Conservation (phyloP, 2,888 invertebrate genomes). For the Drosophila anceps region DNA sequence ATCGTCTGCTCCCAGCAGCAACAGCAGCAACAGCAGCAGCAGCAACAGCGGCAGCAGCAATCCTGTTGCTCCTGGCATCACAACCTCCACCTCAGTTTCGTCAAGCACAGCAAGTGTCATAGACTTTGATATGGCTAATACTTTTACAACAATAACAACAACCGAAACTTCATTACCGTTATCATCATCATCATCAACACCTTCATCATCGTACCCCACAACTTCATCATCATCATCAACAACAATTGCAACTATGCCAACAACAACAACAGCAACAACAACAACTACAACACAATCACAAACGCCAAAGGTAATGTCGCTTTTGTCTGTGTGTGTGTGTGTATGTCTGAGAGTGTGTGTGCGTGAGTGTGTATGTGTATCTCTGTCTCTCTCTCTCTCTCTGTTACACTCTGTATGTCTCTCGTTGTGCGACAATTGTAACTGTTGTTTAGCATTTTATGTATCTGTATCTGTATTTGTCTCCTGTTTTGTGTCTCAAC, state of each 20-base stretch:
- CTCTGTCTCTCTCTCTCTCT: slow-evolving; percentile 18
- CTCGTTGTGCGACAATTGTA: slow-evolving; percentile 59
- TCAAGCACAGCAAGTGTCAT: slow-evolving; percentile 42
- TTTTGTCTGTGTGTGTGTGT: slow-evolving; percentile 49
- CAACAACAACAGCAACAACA: slow-evolving; percentile 54
- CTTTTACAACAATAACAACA: slow-evolving; percentile 58
- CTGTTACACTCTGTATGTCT: slow-evolving; percentile 27
- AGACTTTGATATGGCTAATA: slow-evolving; percentile 58
- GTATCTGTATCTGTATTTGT: slow-evolving; percentile 29
- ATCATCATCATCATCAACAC: slow-evolving; percentile 26
- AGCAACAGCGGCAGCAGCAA: slow-evolving; percentile 33
- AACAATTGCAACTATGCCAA: slow-evolving; percentile 62
- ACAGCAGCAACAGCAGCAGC: slow-evolving; percentile 25
- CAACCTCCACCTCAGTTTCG: slow-evolving; percentile 8
- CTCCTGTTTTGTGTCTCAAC: slow-evolving; percentile 13
- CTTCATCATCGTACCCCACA: slow-evolving; percentile 17
- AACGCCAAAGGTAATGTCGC: slow-evolving; percentile 79
- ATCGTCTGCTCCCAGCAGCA: slow-evolving; percentile 31
- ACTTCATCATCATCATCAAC: slow-evolving; percentile 22
- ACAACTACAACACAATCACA: slow-evolving; percentile 73
- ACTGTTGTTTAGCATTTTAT: slow-evolving; percentile 52
- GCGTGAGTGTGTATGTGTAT: slow-evolving; percentile 5
- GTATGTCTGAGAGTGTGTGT: slow-evolving; percentile 4
- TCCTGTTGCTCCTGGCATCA: slow-evolving; percentile 32
- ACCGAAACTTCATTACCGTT: slow-evolving; percentile 33